phyloP scores from a whole-genome alignment of 2,888 invertebrate genomes.

The Tenthredo mesomela region DNA sequence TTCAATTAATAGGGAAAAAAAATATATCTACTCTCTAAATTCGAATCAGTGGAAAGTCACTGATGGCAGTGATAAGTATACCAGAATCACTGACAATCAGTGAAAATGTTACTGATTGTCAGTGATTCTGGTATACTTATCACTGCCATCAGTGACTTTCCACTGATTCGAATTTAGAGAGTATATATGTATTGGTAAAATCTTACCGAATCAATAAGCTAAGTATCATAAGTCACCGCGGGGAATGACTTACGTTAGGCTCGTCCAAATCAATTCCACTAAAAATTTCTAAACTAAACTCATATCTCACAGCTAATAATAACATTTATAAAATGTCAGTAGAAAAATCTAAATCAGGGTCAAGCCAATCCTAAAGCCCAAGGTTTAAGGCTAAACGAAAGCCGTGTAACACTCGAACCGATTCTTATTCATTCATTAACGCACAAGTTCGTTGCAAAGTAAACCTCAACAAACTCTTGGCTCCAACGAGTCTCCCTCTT shows the following conservation, averaged over 20 bases:
- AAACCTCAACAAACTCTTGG: constrained; percentile 10
- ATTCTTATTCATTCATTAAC: constrained; percentile 43
- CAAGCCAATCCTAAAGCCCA: neutral
- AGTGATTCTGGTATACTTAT: too few species aligned
- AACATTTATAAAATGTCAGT: constrained; percentile 9
- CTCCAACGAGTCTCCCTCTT: constrained; percentile 7
- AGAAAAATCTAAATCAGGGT: constrained; percentile 1
- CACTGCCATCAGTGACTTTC: too few species aligned
- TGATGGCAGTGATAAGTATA: too few species aligned
- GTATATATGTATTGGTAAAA: neutral
- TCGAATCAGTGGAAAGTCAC: too few species aligned
- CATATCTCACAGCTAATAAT: neutral
- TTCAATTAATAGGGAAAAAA: neutral
- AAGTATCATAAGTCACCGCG: neutral
- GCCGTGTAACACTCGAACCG: neutral
- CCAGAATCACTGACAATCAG: too few species aligned
- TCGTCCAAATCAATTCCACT: neutral
- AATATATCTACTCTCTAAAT: too few species aligned
- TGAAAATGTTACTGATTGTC: too few species aligned
- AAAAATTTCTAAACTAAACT: neutral
- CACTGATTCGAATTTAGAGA: too few species aligned
- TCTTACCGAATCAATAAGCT: neutral
- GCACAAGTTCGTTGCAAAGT: neutral
- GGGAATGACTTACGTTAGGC: neutral
- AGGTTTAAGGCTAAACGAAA: neutral